Evolutionary conservation across 1,140 invertebrate genomes (phyloP).

Genomic region (Galendromus occidentalis): DNA sequence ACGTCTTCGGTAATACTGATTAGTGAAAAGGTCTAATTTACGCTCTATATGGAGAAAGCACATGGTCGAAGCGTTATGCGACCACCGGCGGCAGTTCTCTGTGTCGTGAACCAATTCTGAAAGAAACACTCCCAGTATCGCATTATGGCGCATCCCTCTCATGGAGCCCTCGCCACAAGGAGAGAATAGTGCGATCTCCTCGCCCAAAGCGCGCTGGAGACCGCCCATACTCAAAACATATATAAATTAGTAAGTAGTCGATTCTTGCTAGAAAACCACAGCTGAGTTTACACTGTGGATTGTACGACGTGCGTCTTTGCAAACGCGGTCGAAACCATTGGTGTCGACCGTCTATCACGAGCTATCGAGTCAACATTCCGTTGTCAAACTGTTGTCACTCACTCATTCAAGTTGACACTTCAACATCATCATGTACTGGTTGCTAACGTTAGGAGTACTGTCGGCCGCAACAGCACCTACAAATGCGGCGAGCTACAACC

Average conservation of each 20-base stretch:
- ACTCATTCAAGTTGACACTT: background rate
- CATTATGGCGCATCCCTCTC: background rate
- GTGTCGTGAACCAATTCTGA: too few species aligned
- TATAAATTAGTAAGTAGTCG: conserved; percentile 9
- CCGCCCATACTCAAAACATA: conserved; percentile 11
- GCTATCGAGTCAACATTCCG: background rate
- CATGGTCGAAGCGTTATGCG: too few species aligned
- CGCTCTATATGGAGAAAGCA: too few species aligned
- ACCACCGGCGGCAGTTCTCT: too few species aligned
- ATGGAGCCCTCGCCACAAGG: background rate
- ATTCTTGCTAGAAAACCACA: background rate
- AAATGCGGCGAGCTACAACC: background rate
- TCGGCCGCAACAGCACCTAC: background rate
- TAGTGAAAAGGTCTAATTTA: too few species aligned
- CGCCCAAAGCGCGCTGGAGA: background rate
- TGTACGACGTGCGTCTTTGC: background rate
- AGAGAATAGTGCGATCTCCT: background rate
- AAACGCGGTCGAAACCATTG: background rate
- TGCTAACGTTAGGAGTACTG: background rate
- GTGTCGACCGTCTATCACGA: background rate
- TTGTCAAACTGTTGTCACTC: background rate
- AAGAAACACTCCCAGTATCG: background rate
- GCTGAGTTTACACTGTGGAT: background rate
- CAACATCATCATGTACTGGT: background rate
- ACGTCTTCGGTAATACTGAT: too few species aligned